phyloP scores from a whole-genome alignment of 2,113 vertebrate species.

The Piaya cayana region DNA sequence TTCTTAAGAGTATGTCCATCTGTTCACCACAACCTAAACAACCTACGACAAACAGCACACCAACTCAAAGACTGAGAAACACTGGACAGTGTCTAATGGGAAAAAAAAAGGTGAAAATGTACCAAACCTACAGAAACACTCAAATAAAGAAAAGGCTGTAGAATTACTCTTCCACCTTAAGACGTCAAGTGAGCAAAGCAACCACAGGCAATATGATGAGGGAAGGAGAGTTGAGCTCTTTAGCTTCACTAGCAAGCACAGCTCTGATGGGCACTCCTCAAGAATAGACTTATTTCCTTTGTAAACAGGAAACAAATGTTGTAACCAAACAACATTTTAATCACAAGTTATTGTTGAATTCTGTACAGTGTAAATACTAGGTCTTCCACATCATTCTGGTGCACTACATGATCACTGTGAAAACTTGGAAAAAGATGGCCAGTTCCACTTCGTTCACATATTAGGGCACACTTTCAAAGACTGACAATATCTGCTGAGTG shows the following conservation, averaged over 20 bases:
- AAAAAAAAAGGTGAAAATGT: background rate
- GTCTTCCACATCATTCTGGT: background rate
- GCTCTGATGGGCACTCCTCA: background rate
- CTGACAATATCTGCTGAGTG: background rate
- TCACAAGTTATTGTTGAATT: background rate
- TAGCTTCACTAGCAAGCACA: background rate
- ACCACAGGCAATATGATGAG: background rate
- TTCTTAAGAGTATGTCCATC: background rate
- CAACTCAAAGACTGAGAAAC: background rate
- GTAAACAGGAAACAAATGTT: too few species aligned
- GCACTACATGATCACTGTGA: background rate
- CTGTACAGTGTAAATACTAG: rapidly evolving
- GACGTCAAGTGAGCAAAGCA: background rate
- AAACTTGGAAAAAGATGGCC: background rate
- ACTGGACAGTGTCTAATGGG: rapidly evolving
- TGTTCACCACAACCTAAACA: background rate
- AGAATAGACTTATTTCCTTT: background rate
- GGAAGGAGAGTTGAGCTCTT: background rate
- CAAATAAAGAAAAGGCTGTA: background rate
- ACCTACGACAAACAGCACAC: background rate
- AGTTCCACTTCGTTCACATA: background rate
- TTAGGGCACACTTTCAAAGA: background rate
- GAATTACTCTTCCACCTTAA: background rate
- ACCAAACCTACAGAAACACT: background rate
- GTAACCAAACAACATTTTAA: background rate